Evolutionary conservation across 2,113 vertebrate species (phyloP).

Genomic region (Catagonus wagneri): DNA sequence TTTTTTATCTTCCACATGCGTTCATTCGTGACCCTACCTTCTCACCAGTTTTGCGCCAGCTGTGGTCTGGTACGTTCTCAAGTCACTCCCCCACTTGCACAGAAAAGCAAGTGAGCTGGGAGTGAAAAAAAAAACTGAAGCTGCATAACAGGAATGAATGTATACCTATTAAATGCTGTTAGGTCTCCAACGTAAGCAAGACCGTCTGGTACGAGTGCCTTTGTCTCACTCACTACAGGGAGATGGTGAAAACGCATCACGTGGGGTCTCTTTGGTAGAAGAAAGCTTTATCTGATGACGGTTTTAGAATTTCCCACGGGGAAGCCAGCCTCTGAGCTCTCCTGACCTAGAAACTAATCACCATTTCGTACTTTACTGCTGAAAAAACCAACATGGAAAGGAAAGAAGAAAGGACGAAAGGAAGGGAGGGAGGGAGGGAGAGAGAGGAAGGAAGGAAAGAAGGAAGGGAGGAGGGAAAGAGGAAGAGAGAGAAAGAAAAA

Average conservation of each 20-base stretch:
- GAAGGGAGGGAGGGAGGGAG: no score
- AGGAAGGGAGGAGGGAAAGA: not conserved
- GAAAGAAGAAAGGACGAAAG: not conserved
- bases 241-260: not conserved
- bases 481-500: no score
- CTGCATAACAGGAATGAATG: not conserved
- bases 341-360: not conserved
- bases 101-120: not conserved
- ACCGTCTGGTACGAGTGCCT: accelerated
- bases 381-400: not conserved
- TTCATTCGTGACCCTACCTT: not conserved
- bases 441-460: no score
- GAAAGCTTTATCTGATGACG: constrained; percentile 52
- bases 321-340: not conserved
- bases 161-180: not conserved
- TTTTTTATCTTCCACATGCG: not conserved
- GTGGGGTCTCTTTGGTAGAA: not conserved
- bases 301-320: not conserved
- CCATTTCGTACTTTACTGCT: not conserved
- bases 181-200: not conserved
- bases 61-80: not conserved
- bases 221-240: not conserved
- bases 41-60: not conserved
- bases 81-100: accelerated
- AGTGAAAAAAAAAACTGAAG: not conserved